Base-by-base conservation (phyloP, 2,888 invertebrate species). In the Agriopis marginaria region DNA sequence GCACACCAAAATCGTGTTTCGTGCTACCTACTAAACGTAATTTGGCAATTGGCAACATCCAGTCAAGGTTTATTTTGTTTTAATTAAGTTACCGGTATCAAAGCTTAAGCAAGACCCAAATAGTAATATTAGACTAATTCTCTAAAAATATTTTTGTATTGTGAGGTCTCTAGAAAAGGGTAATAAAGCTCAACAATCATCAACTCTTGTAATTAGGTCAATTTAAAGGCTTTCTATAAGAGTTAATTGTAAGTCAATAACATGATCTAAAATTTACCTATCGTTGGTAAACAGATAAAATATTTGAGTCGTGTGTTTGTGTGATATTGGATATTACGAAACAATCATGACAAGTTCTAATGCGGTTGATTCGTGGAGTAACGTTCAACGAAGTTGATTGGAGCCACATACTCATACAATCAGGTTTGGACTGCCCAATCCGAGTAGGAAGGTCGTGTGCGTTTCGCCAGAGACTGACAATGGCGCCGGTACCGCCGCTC, bases 381-480 rank as follows among this genome's bases (percentile, higher is more conserved):
- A 73, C 75, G 72, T 79, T 77, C 75, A 76, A 75, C 74, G 76
- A 77, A 75, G 73, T 75, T 75, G 76, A 76, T 64, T 40, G 23
- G 59, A 55, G 51, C 73, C 78, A 82, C 83, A 85, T 81, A 82
- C 82, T 82, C 82, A 76, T 82, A 89, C 82, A 87, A 86, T 87
- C 89, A 87, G 88, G 90, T 90, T 89, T 87, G 86, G 89, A 88
- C 84, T 90, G 90, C 87, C 90, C 90, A 90, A 91, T 90, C 86
- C 82, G 86, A 86, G 86, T 86, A 86, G 90, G 91, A 93, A 93
- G 93, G 93, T 91, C 93, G 90, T 75, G 77, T 83, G 77, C 81
- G 89, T 93, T 92, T 92, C 91, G 90, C 91, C 92, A 92, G 90
- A 86, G 86, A 81, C 89, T 88, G 89, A 92, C 93, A 92, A 92